Evolutionary conservation across 2,888 invertebrate species (phyloP).

Genomic region (Conistra vaccinii): DNA sequence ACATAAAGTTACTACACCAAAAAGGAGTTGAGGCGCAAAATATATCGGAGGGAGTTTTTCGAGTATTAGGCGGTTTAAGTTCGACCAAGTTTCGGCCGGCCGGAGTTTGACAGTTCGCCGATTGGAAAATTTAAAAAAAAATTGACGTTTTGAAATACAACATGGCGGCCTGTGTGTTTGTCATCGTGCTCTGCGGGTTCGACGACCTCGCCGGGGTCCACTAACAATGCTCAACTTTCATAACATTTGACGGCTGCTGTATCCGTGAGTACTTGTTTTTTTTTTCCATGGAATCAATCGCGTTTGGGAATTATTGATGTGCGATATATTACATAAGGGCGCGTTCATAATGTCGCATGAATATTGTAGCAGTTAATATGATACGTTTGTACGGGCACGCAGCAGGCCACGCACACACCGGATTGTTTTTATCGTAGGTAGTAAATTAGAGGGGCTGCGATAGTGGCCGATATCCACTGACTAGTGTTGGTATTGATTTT

Average conservation of each 20-base stretch:
- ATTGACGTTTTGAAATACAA: slow-evolving; percentile 80
- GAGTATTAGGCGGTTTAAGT: slow-evolving; percentile 70
- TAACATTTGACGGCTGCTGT: slow-evolving; percentile 88
- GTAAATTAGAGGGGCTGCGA: slow-evolving; percentile 88
- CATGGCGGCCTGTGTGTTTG: slow-evolving; percentile 88
- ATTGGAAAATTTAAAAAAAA: slow-evolving; percentile 69
- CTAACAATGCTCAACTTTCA: slow-evolving; percentile 88
- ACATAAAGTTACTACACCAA: slow-evolving; percentile 68
- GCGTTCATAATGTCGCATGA: slow-evolving; percentile 82
- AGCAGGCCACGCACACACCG: slow-evolving; percentile 74
- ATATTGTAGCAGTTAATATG: slow-evolving; percentile 81
- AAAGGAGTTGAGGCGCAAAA: slow-evolving; percentile 58
- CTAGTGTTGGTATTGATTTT: slow-evolving; percentile 89
- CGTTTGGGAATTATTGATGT: slow-evolving; percentile 80
- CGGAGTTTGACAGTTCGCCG: slow-evolving; percentile 70
- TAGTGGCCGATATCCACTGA: slow-evolving; percentile 84
- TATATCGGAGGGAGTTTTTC: slow-evolving; percentile 57
- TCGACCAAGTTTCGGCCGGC: slow-evolving; percentile 68
- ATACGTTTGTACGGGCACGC: slow-evolving; percentile 64
- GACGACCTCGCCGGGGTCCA: slow-evolving; percentile 78
- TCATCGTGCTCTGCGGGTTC: slow-evolving; percentile 83
- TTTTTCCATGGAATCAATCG: slow-evolving; percentile 68
- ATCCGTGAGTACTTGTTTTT: slow-evolving; percentile 83
- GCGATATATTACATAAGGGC: slow-evolving; percentile 79
- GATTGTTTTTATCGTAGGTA: slow-evolving; percentile 88